phyloP scores from a whole-genome alignment of 2,888 invertebrate species.

The Lepidocyrtinus sp. region DNA sequence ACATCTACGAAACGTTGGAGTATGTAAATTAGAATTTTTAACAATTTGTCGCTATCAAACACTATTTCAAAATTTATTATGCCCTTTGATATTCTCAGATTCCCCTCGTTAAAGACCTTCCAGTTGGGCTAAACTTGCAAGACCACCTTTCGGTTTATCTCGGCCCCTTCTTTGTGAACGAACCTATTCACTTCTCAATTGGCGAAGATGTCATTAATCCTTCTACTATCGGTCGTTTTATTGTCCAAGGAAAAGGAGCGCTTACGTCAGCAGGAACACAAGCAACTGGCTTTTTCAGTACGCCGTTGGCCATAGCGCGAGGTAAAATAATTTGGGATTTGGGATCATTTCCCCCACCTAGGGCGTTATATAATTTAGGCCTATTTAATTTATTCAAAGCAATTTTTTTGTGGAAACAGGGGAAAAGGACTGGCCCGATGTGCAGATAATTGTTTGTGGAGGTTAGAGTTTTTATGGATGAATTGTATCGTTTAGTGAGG shows the following conservation, averaged over 20 bases:
- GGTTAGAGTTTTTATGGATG: background rate
- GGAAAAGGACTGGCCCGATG: constrained; percentile 57
- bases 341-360: background rate
- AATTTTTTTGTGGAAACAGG: constrained; percentile 21
- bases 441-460: constrained; percentile 58
- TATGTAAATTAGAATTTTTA: background rate
- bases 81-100: constrained; percentile 47
- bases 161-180: constrained; percentile 61
- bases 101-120: constrained; percentile 58
- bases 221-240: constrained; percentile 46
- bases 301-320: constrained; percentile 49
- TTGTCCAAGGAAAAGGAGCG: constrained; percentile 53
- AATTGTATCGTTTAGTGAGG: too few species aligned
- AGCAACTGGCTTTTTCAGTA: constrained; percentile 61
- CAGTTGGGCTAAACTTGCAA: constrained; percentile 65
- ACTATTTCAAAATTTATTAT: constrained; percentile 16
- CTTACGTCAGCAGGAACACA: constrained; percentile 60
- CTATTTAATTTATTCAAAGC: constrained; percentile 48
- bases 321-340: constrained; percentile 17
- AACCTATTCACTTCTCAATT: constrained; percentile 56
- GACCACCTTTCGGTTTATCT: constrained; percentile 64
- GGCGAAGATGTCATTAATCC: constrained; percentile 64
- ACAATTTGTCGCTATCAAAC: background rate
- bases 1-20: constrained; percentile 41
- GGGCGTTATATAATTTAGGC: too few species aligned